These are phyloP conservation scores for Cerastoderma edule DNA, from an alignment of 2,888 invertebrate genomes.

Conservation along the genomic window DNA sequence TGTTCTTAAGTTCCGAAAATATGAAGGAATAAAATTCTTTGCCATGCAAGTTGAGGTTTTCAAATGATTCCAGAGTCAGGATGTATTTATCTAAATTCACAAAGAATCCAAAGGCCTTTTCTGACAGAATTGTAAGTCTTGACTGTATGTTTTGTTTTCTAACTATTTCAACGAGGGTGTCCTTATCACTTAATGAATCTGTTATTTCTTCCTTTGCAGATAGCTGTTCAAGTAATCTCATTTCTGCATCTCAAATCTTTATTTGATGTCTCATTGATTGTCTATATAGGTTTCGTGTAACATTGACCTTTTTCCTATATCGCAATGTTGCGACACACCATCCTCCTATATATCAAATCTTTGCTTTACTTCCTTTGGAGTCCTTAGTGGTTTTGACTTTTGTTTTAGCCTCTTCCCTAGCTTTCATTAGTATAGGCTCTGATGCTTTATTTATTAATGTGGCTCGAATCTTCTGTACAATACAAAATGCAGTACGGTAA, in stretches of 20 bases:
- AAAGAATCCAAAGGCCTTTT: background rate
- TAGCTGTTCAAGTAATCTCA: background rate
- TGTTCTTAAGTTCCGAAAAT: too few relatives aligned
- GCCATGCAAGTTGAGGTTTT: background rate
- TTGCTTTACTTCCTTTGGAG: conserved; percentile 32
- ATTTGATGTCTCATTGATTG: background rate
- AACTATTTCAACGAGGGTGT: background rate
- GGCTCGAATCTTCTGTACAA: conserved; percentile 5
- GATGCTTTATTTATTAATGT: conserved; percentile 10
- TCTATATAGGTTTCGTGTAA: conserved; percentile 7
- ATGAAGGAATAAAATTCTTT: too few relatives aligned
- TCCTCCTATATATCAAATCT: conserved; percentile 37
- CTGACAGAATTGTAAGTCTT: background rate
- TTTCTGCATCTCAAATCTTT: background rate
- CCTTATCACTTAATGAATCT: background rate
- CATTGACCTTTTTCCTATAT: conserved; percentile 17
- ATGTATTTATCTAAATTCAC: background rate
- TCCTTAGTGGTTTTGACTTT: conserved; percentile 11
- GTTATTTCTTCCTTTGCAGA: background rate
- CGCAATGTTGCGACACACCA: conserved; percentile 34
- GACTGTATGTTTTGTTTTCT: background rate
- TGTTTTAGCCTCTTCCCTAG: conserved; percentile 22
- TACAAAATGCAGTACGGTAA: conserved; percentile 19
- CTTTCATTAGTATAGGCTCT: conserved; percentile 4
- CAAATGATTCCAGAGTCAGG: background rate